A percentile compares a stretch with the other conserved stretches of the same genome.
phyloP scores from a whole-genome alignment of 2,113 vertebrate genomes.

The Bos taurus region DNA sequence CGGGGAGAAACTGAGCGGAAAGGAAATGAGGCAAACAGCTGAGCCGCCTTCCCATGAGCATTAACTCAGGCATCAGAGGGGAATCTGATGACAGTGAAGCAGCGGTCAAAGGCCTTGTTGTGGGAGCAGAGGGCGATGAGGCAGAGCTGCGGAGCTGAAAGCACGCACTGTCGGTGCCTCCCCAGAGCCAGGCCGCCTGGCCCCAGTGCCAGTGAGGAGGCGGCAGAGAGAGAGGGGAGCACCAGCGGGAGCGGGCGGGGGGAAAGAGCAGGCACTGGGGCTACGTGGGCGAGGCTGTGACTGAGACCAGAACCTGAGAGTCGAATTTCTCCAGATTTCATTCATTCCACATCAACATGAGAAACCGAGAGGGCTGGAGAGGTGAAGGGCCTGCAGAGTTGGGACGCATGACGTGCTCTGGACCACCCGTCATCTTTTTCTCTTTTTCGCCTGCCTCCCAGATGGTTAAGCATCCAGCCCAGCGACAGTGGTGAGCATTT shows the following conservation, averaged over 20 bases:
- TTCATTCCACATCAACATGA: not conserved
- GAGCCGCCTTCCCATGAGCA: conserved; percentile 50
- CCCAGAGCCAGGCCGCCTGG: not conserved
- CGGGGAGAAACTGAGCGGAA: not conserved
- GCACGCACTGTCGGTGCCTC: not conserved
- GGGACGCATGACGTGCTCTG: not conserved
- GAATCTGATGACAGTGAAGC: conserved; percentile 38
- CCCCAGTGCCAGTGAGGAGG: not conserved
- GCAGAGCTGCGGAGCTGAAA: conserved; percentile 9
- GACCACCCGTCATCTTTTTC: not conserved
- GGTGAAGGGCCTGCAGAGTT: not conserved
- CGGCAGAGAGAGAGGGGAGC: rapidly evolving
- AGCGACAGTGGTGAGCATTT: too few relatives aligned
- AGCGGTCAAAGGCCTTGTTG: not conserved
- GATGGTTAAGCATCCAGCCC: not conserved
- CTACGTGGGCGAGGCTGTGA: not conserved
- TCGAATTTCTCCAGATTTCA: not conserved
- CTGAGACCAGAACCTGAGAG: not conserved
- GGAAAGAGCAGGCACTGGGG: not conserved
- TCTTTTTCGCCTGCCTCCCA: not conserved
- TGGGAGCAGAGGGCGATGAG: not conserved
- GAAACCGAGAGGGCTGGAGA: not conserved
- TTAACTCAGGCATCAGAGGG: conserved; percentile 50
- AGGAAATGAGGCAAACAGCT: conserved; percentile 34
- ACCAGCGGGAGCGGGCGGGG: rapidly evolving